Base-by-base conservation (phyloP, 1,140 invertebrate species). In the Sesamia nonagrioides region DNA sequence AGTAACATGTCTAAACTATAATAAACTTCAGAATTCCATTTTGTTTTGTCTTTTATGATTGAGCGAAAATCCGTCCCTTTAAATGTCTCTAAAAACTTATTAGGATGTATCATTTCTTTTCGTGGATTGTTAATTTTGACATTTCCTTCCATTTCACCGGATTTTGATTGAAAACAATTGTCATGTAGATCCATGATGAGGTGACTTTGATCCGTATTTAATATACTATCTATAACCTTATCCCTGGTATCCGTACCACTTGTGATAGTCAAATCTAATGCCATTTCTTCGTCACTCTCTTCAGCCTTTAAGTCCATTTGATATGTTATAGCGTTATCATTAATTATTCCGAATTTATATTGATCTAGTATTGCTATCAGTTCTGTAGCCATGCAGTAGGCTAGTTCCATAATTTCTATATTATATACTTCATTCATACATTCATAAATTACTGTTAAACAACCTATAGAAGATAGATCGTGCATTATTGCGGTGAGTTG, bases 341-440 rank as follows among this genome's bases (percentile, higher is more conserved):
- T n/a, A 35, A 21, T 40, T n/a, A 50, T 60, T 17, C 61, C 37
- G 11, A 85, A 84, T 61, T 96, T 95, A 82, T 96, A 96, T 69
- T 95, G 95, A 8, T 96, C 84, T 5, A 97, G 85, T 15, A 96
- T 89, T 13, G 83, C 79, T 60, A 95, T 94, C 9, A 97, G 83
- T 52, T 95, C 89, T 18, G 89, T 92, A 2, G 96, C 92, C n/a
- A 96, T 95, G 40, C 82, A 82, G 0, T 96, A 95, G 0, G 96
- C 94, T 18, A 91, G 89, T 83, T 96, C 96, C 15, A 96, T 94
- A 0, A 97, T 96, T 87, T 96, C 95, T 13, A 96, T 91, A 84
- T 97, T 96, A 81, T 95, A 96, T 58, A 97, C 96, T 35, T 97
- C 96, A 13, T 96, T 91, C 63, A 97, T 82, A 13, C 96, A 96